These are phyloP conservation scores for Danaus plexippus DNA, from an alignment of 1,140 invertebrate genomes.

Conservation along the genomic window DNA sequence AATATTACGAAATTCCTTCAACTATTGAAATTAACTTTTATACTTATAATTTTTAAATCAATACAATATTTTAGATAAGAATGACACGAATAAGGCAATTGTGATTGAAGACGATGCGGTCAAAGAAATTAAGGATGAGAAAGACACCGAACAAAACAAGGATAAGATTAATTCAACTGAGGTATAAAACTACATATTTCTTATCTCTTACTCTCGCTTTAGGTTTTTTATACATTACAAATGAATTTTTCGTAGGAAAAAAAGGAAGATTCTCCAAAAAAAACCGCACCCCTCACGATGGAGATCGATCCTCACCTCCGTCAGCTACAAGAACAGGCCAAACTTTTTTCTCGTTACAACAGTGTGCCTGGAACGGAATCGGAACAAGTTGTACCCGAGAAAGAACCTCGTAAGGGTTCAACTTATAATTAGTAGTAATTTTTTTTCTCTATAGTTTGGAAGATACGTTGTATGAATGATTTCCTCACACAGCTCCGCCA, in stretches of 20 bases:
- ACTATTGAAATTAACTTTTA: too few species aligned
- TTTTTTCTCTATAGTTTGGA: constrained; percentile 5
- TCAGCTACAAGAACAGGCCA: constrained; percentile 66
- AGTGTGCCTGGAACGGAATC: constrained; percentile 42
- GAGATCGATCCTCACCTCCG: constrained; percentile 64
- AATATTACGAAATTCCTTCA: constrained; percentile 2
- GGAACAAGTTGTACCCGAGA: constrained; percentile 40
- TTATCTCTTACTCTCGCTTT: too few species aligned
- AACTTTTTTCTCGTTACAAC: constrained; percentile 63
- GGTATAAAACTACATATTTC: too few species aligned
- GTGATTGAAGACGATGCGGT: constrained; percentile 59
- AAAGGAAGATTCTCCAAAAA: constrained; percentile 60
- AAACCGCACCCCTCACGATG: constrained; percentile 65
- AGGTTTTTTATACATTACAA: too few species aligned
- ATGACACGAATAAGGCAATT: constrained; percentile 65
- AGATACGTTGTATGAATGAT: too few species aligned
- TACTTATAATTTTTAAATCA: background rate
- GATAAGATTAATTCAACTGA: constrained; percentile 28
- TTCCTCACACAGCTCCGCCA: constrained; percentile 44
- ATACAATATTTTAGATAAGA: constrained; percentile 55
- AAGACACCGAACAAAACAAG: constrained; percentile 44
- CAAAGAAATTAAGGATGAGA: constrained; percentile 57
- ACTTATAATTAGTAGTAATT: background rate
- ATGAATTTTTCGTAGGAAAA: constrained; percentile 36
- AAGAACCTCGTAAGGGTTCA: constrained; percentile 51